Evolutionary conservation across 2,113 vertebrate species (phyloP).

Genomic region (Cisticola juncidis): DNA sequence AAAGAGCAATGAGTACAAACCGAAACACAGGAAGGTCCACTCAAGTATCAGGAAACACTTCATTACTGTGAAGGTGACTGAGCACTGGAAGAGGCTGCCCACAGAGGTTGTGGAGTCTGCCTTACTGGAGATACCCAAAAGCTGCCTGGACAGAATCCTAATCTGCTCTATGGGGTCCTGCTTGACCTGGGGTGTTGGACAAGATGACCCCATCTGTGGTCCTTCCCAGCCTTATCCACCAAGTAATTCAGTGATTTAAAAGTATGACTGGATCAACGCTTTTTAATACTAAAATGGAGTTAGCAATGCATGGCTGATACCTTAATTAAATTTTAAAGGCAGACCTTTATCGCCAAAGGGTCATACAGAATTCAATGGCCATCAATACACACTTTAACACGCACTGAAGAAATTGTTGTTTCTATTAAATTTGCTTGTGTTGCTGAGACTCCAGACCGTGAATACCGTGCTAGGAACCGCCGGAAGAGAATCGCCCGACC

Average conservation of each 20-base stretch:
- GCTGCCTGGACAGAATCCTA: accelerated
- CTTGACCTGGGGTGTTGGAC: not conserved
- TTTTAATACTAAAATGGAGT: not conserved
- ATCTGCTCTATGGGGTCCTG: accelerated
- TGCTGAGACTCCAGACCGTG: not conserved
- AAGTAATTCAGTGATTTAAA: not conserved
- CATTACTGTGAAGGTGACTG: accelerated
- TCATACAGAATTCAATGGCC: too few species aligned
- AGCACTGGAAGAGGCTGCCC: not conserved
- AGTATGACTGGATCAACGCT: not conserved
- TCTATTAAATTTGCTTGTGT: accelerated
- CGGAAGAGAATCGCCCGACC: accelerated
- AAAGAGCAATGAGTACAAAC: not conserved
- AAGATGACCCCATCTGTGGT: not conserved
- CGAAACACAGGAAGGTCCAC: not conserved
- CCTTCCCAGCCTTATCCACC: not conserved
- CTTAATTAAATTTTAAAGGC: not conserved
- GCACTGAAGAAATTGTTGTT: accelerated
- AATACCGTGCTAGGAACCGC: accelerated
- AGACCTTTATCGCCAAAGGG: not conserved
- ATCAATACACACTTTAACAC: accelerated
- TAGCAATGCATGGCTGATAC: accelerated
- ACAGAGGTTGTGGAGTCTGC: not conserved
- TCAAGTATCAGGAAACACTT: not conserved
- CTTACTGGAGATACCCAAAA: not conserved